Evolutionary conservation across 2,113 vertebrate genomes (phyloP).

Genomic region (Colistium nudipinnis): DNA sequence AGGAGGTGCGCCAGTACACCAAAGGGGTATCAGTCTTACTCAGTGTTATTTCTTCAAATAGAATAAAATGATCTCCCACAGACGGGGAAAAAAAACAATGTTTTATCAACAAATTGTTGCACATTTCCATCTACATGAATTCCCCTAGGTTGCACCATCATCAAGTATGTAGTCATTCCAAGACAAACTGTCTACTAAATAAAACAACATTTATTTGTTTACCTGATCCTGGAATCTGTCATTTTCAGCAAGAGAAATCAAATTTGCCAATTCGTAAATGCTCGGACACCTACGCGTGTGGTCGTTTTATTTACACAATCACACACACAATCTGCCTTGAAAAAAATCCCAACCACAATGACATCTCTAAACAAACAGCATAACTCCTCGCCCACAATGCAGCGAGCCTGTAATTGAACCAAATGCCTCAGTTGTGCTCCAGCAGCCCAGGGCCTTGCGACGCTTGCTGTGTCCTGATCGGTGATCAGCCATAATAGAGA

Average conservation of each 20-base stretch:
- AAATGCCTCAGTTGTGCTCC: slow-evolving; percentile 53
- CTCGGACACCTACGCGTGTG: slow-evolving; percentile 10
- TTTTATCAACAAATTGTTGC: neutral
- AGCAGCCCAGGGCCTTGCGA: slow-evolving; percentile 25
- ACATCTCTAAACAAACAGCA: slow-evolving; percentile 47
- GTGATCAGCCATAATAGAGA: slow-evolving; percentile 70
- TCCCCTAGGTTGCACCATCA: neutral
- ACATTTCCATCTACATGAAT: slow-evolving; percentile 3
- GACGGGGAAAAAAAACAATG: neutral
- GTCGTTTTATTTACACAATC: slow-evolving; percentile 31
- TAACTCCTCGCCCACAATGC: slow-evolving; percentile 23
- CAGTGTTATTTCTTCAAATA: too few relatives aligned
- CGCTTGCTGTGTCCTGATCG: slow-evolving; percentile 50
- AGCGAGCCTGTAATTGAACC: slow-evolving; percentile 37
- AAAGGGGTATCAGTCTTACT: neutral
- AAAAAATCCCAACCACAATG: slow-evolving; percentile 27
- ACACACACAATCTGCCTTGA: slow-evolving; percentile 14
- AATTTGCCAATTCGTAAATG: slow-evolving; percentile 30
- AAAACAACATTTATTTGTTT: slow-evolving; percentile 24
- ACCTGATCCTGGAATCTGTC: slow-evolving; percentile 18
- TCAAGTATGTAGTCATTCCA: neutral
- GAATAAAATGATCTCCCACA: too few relatives aligned
- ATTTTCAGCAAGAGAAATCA: slow-evolving; percentile 44
- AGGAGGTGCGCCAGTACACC: neutral
- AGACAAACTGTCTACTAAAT: slow-evolving; percentile 22